Evolutionary conservation across 2,113 vertebrate species (phyloP).

Genomic region (Datnioides undecimradiatus): DNA sequence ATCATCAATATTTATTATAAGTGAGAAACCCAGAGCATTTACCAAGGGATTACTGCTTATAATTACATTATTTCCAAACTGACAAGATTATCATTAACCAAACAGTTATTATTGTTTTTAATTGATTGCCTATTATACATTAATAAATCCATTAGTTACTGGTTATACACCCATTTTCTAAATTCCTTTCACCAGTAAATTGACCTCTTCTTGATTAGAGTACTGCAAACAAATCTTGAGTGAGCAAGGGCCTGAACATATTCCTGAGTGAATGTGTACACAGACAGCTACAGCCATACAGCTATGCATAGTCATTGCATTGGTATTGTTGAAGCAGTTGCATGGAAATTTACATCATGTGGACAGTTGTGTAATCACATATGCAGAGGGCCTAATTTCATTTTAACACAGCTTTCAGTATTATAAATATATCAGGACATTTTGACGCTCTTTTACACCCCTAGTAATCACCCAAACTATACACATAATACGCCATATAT

Average conservation of each 20-base stretch:
- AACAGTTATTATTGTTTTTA: background rate
- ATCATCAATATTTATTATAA: too few species aligned
- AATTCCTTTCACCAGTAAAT: background rate
- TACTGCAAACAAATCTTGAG: too few species aligned
- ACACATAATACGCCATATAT: too few species aligned
- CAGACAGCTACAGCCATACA: too few species aligned
- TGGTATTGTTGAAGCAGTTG: too few species aligned
- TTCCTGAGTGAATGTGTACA: too few species aligned
- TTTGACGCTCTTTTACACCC: slow-evolving; percentile 1
- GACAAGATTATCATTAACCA: background rate
- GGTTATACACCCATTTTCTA: background rate
- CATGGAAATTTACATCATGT: too few species aligned
- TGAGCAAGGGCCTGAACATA: too few species aligned
- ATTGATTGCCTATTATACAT: background rate
- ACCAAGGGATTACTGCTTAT: background rate
- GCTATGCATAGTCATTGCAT: too few species aligned
- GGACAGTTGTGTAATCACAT: too few species aligned
- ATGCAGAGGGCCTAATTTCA: too few species aligned
- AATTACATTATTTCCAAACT: background rate
- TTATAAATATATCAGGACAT: background rate
- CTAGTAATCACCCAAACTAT: slow-evolving; percentile 10
- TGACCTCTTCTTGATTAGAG: too few species aligned
- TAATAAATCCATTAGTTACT: background rate
- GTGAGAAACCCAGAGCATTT: background rate
- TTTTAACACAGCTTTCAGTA: background rate